phyloP scores from a whole-genome alignment of 2,888 invertebrate genomes.

The Julus scanicus region DNA sequence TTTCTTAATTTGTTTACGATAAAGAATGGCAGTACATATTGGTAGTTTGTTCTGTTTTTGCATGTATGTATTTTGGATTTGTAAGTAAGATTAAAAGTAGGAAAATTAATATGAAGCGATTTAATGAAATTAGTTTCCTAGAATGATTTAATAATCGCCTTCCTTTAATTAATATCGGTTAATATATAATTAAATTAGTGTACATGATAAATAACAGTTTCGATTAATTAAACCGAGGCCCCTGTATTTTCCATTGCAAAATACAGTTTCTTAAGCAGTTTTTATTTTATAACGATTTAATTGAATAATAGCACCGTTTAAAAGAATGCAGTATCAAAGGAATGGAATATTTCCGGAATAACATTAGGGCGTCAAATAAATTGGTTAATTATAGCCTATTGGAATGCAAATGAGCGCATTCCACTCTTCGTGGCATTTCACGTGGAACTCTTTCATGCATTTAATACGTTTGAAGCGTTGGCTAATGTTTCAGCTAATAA shows the following conservation, averaged over 20 bases:
- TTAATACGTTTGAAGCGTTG: background rate
- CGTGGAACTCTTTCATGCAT: background rate
- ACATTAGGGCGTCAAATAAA: background rate
- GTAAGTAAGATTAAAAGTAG: too few species aligned
- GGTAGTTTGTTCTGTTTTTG: too few species aligned
- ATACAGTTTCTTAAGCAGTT: background rate
- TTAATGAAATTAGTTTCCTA: too few species aligned
- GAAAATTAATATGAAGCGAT: too few species aligned
- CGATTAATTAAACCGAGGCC: background rate
- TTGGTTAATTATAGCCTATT: constrained; percentile 37
- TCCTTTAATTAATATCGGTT: background rate
- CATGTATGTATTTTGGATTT: too few species aligned
- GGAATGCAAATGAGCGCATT: constrained; percentile 27
- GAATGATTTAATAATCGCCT: too few species aligned
- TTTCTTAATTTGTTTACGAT: too few species aligned
- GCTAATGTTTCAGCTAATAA: background rate
- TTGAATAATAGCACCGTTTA: background rate
- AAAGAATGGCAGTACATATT: too few species aligned
- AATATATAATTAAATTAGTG: background rate
- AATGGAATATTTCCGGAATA: constrained; percentile 1
- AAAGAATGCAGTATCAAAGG: background rate
- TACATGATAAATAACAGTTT: background rate
- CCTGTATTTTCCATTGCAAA: background rate
- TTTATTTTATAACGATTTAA: background rate
- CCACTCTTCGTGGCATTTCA: constrained; percentile 5